Evolutionary conservation across 2,888 invertebrate species (phyloP).

Genomic region (Thecophora atra): DNA sequence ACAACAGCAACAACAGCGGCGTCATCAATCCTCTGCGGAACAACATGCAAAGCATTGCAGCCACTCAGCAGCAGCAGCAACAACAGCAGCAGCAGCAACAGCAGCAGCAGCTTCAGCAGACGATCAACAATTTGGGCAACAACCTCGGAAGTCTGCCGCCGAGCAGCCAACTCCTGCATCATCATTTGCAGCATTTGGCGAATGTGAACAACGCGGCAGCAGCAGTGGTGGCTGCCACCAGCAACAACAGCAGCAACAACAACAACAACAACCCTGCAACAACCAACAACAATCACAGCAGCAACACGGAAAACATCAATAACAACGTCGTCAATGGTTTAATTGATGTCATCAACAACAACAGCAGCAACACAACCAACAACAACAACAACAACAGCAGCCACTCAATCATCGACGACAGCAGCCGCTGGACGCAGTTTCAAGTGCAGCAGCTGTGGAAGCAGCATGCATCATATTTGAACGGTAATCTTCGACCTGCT

Average conservation of each 20-base stretch:
- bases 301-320: slow-evolving; percentile 35
- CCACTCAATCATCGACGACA: slow-evolving; percentile 55
- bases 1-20: slow-evolving; percentile 34
- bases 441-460: slow-evolving; percentile 67
- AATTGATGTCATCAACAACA: slow-evolving; percentile 49
- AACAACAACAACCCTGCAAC: slow-evolving; percentile 48
- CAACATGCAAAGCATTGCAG: too few relatives aligned
- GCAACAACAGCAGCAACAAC: slow-evolving; percentile 48
- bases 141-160: slow-evolving; percentile 58
- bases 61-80: slow-evolving; percentile 32
- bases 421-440: slow-evolving; percentile 66
- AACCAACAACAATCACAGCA: slow-evolving; percentile 53
- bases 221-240: slow-evolving; percentile 54
- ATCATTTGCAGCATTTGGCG: slow-evolving; percentile 65
- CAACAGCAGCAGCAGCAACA: slow-evolving; percentile 43
- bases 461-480: slow-evolving; percentile 66
- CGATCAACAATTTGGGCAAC: slow-evolving; percentile 49
- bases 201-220: slow-evolving; percentile 60
- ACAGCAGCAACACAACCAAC: slow-evolving; percentile 45
- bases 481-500: slow-evolving; percentile 63
- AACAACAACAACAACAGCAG: slow-evolving; percentile 45
- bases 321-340: slow-evolving; percentile 46
- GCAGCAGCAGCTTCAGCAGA: slow-evolving; percentile 36
- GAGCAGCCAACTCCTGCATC: slow-evolving; percentile 64
- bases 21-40: too few relatives aligned